Conservation (phyloP, 2,888 invertebrate species). For the Catocala sponsa region DNA sequence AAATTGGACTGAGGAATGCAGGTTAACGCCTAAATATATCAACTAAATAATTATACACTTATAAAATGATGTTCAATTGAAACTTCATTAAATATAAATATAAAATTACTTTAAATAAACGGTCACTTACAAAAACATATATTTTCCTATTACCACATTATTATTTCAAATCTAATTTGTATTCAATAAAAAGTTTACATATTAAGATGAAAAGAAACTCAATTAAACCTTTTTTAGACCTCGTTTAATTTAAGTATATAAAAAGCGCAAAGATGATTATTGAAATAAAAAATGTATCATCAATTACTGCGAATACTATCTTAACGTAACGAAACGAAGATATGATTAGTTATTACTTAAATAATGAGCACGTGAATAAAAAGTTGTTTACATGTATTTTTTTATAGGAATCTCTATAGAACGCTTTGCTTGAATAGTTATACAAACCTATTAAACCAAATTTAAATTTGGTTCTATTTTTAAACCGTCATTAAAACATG, state of each 20-base stretch:
- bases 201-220: slow-evolving; percentile 11
- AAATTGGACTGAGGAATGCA: too few relatives aligned
- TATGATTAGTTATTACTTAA: slow-evolving; percentile 4
- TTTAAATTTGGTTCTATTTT: too few relatives aligned
- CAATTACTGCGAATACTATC: slow-evolving; percentile 11
- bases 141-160: slow-evolving; percentile 3
- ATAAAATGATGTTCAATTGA: not conserved
- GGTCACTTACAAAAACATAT: slow-evolving; percentile 2
- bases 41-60: slow-evolving; percentile 1
- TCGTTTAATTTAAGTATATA: slow-evolving; percentile 10
- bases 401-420: not conserved
- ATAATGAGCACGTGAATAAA: not conserved
- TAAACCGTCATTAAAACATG: too few relatives aligned
- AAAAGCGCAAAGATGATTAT: slow-evolving; percentile 7
- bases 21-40: too few relatives aligned
- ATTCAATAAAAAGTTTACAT: slow-evolving; percentile 9
- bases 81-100: not conserved
- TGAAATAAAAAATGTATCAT: slow-evolving; percentile 15
- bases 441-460: not conserved
- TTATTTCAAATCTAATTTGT: slow-evolving; percentile 10
- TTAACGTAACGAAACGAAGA: slow-evolving; percentile 2
- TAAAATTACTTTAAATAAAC: slow-evolving; percentile 1
- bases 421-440: not conserved
- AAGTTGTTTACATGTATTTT: not conserved
- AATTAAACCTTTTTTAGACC: slow-evolving; percentile 13